phyloP scores from a whole-genome alignment of 1,140 invertebrate genomes.

The Intoshia linei region DNA sequence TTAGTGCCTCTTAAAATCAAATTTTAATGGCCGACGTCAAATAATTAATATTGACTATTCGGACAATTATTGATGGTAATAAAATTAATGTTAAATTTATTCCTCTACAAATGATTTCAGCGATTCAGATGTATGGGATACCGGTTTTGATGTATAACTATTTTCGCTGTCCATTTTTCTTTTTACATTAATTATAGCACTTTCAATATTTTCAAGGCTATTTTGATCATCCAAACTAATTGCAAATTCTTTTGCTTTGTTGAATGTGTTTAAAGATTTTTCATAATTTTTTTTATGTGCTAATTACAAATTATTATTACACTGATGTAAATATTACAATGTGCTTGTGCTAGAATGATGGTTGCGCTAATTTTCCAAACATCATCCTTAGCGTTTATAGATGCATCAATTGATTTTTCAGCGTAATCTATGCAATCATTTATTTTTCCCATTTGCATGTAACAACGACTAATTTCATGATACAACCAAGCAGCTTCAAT shows the following conservation, averaged over 20 bases:
- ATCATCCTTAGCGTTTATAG: slow-evolving; percentile 15
- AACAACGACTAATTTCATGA: slow-evolving; percentile 22
- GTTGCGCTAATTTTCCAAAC: slow-evolving; percentile 19
- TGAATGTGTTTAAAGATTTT: slow-evolving; percentile 1
- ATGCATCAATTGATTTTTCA: slow-evolving; percentile 16
- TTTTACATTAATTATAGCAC: not conserved
- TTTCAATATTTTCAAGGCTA: not conserved
- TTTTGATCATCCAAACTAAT: not conserved
- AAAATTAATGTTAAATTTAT: no score
- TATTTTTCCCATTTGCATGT: slow-evolving; percentile 15
- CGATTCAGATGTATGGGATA: no score
- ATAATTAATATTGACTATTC: no score
- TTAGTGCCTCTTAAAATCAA: no score
- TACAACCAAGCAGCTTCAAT: slow-evolving; percentile 21
- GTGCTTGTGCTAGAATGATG: slow-evolving; percentile 18
- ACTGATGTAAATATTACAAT: slow-evolving; percentile 9
- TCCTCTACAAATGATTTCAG: no score
- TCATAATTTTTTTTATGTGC: not conserved
- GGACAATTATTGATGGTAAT: no score
- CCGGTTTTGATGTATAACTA: no score
- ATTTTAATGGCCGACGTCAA: no score
- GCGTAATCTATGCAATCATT: slow-evolving; percentile 17
- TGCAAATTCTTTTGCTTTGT: slow-evolving; percentile 3
- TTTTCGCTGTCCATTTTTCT: not conserved
- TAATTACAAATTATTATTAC: not conserved